Conservation (phyloP, 2,113 vertebrate species). For the Orientallactaga bullata region DNA sequence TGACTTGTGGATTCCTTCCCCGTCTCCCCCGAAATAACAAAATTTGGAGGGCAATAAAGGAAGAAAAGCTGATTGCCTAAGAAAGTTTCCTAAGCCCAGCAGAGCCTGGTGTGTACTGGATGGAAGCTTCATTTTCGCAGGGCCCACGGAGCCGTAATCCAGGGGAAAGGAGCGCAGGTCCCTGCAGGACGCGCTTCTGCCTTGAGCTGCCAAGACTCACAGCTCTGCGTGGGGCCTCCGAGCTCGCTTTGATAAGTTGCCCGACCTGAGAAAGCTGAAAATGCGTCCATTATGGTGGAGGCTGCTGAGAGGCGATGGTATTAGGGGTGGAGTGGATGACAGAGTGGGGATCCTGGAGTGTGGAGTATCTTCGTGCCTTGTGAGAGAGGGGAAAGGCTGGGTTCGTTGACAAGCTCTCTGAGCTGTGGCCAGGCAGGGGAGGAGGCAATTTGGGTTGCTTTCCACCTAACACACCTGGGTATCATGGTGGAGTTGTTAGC, state of each 20-base stretch:
- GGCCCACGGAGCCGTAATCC: constrained; percentile 80
- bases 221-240: constrained; percentile 81
- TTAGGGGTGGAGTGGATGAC: constrained; percentile 60
- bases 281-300: constrained; percentile 80
- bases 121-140: constrained; percentile 82
- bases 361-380: background rate
- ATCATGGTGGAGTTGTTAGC: background rate
- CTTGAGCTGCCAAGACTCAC: constrained; percentile 81
- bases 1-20: background rate
- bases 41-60: constrained; percentile 29
- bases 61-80: constrained; percentile 66
- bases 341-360: constrained; percentile 43
- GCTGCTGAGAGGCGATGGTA: constrained; percentile 66
- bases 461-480: background rate
- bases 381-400: background rate
- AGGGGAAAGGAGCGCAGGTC: constrained; percentile 76
- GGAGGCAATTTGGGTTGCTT: background rate
- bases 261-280: constrained; percentile 81
- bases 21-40: background rate
- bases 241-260: constrained; percentile 83
- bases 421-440: background rate
- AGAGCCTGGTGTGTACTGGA: constrained; percentile 64
- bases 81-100: constrained; percentile 71
- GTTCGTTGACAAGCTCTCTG: background rate
- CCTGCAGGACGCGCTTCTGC: constrained; percentile 74